phyloP scores from a whole-genome alignment of 2,888 invertebrate genomes.

The Lasioglossum vierecki region DNA sequence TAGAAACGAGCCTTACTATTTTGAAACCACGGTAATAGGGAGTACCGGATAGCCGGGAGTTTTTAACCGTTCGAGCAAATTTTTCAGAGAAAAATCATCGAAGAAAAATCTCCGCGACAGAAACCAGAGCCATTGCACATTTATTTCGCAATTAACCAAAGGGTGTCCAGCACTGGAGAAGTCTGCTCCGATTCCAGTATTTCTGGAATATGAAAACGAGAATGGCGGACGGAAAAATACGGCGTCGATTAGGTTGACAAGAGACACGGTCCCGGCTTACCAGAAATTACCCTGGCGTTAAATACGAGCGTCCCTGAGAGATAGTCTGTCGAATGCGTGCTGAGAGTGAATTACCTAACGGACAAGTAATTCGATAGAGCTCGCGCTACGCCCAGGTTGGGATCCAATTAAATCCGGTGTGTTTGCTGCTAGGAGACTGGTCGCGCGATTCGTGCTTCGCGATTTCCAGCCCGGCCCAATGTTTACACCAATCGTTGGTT shows the following conservation, averaged over 20 bases:
- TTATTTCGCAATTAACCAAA: neutral
- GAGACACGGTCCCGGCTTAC: neutral
- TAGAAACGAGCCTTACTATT: neutral
- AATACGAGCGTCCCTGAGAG: conserved; percentile 37
- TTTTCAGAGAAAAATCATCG: neutral
- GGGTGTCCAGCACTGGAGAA: too few species aligned
- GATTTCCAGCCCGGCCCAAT: conserved; percentile 9
- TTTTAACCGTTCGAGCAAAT: neutral
- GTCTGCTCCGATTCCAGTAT: neutral
- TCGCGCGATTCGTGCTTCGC: conserved; percentile 45
- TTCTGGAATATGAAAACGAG: neutral
- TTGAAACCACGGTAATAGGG: neutral
- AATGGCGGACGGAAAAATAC: neutral
- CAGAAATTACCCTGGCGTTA: conserved; percentile 50
- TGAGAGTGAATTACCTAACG: conserved; percentile 41
- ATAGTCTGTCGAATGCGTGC: conserved; percentile 47
- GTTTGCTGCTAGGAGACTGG: conserved; percentile 2
- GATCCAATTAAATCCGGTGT: conserved; percentile 54
- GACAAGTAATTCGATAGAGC: conserved; percentile 60
- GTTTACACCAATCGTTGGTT: conserved; percentile 45
- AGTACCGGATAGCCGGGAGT: neutral
- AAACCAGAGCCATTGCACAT: neutral
- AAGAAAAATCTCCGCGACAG: neutral
- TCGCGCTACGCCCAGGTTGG: conserved; percentile 46
- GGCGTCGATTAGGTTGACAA: neutral